Conservation (phyloP, 2,888 invertebrate genomes). For the Ganaspis brasiliensis region DNA sequence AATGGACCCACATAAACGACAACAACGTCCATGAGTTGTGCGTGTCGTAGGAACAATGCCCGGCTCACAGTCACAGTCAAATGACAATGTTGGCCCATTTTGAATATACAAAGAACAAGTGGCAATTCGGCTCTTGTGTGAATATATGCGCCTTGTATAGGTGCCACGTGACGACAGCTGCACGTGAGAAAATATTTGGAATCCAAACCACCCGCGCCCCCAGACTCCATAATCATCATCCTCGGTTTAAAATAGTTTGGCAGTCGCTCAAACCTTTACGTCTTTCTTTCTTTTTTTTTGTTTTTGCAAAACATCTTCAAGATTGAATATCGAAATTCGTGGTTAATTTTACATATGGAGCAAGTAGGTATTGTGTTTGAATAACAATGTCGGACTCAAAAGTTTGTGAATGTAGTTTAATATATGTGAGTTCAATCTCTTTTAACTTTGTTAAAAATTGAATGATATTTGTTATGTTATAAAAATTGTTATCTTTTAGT, state of each 20-base stretch:
- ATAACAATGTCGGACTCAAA: no score
- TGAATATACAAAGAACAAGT: constrained; percentile 63
- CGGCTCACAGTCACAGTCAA: constrained; percentile 63
- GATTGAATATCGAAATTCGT: background rate
- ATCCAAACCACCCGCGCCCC: constrained; percentile 36
- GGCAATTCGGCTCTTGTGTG: constrained; percentile 58
- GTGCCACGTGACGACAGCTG: constrained; percentile 47
- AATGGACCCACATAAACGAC: constrained; percentile 71
- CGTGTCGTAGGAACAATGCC: constrained; percentile 65
- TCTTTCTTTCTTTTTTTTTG: background rate
- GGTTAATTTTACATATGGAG: background rate
- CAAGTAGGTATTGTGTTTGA: no score
- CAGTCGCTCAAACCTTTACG: constrained; percentile 13
- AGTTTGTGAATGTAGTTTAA: no score
- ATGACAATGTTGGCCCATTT: constrained; percentile 66
- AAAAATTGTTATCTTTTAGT: no score
- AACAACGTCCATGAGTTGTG: constrained; percentile 54
- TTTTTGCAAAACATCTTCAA: background rate
- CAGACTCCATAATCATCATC: constrained; percentile 16
- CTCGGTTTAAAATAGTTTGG: constrained; percentile 14
- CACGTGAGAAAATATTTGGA: constrained; percentile 65
- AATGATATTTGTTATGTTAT: no score
- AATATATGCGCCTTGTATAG: constrained; percentile 19
- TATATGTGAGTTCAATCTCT: no score
- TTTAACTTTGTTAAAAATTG: no score